Percentiles rank a stretch among this genome's conserved stretches.
Conservation (phyloP, 2,113 vertebrate species). For the Corythornis madagascariensis region DNA sequence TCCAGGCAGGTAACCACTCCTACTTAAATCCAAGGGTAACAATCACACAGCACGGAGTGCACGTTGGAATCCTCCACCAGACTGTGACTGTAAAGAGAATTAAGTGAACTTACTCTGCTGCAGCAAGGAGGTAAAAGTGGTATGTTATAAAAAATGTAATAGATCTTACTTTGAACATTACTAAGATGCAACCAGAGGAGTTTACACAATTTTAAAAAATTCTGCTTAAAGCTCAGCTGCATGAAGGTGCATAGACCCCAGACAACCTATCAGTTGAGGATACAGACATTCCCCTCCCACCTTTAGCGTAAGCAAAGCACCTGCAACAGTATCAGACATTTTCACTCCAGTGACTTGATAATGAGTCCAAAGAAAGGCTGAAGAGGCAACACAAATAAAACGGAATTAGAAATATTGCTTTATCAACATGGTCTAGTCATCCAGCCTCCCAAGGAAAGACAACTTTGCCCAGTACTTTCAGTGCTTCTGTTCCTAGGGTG, state of each 20-base stretch:
- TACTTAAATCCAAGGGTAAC: background rate
- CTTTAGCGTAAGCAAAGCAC: background rate
- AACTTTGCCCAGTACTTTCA: background rate
- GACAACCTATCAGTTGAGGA: background rate
- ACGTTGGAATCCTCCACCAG: background rate
- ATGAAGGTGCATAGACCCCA: background rate
- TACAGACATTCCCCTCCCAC: background rate
- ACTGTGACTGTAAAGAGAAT: background rate
- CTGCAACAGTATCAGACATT: background rate
- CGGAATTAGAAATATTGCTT: background rate
- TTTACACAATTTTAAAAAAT: background rate
- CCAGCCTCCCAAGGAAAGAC: background rate
- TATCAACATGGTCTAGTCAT: background rate
- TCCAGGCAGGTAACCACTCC: background rate
- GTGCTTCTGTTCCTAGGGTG: background rate
- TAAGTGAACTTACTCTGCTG: background rate
- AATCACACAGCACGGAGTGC: background rate
- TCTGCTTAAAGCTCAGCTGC: background rate
- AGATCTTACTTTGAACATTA: background rate
- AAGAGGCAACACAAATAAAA: background rate
- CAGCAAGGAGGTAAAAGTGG: background rate
- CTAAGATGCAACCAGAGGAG: background rate
- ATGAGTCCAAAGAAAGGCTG: background rate
- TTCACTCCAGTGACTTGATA: background rate
- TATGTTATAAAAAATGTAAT: background rate